These are phyloP conservation scores for Volucella bombylans DNA, from an alignment of 2,888 invertebrate genomes.

Conservation along the genomic window DNA sequence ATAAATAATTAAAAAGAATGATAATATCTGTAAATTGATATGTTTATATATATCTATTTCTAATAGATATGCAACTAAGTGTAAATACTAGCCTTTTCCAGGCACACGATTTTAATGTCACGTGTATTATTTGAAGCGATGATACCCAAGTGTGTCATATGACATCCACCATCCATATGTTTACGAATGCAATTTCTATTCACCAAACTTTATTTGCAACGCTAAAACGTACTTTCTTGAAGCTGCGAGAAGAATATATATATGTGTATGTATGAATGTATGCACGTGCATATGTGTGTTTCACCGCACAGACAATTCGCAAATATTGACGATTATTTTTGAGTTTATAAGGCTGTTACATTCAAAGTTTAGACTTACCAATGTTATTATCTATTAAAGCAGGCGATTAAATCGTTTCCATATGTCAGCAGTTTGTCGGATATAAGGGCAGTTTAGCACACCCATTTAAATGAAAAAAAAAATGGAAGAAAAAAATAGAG, in stretches of 20 bases:
- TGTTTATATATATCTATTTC: background rate
- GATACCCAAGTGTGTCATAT: constrained; percentile 13
- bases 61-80: too few species aligned
- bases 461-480: constrained; percentile 52
- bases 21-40: background rate
- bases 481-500: constrained; percentile 4
- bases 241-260: background rate
- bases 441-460: constrained; percentile 57
- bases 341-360: constrained; percentile 7
- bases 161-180: constrained; percentile 36
- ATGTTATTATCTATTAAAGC: background rate
- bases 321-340: background rate
- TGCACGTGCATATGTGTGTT: background rate
- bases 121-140: constrained; percentile 31
- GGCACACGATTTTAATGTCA: constrained; percentile 17
- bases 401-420: constrained; percentile 24
- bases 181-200: constrained; percentile 14
- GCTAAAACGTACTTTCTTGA: background rate
- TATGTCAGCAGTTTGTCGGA: constrained; percentile 63
- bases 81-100: background rate
- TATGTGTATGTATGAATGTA: background rate
- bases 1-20: too few species aligned
- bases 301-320: background rate
- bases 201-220: background rate
- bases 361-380: constrained; percentile 38